Percentiles rank a stretch among this genome's conserved stretches.
phyloP scores from a whole-genome alignment of 2,797 vertebrate species.

The Bradypus variegatus region DNA sequence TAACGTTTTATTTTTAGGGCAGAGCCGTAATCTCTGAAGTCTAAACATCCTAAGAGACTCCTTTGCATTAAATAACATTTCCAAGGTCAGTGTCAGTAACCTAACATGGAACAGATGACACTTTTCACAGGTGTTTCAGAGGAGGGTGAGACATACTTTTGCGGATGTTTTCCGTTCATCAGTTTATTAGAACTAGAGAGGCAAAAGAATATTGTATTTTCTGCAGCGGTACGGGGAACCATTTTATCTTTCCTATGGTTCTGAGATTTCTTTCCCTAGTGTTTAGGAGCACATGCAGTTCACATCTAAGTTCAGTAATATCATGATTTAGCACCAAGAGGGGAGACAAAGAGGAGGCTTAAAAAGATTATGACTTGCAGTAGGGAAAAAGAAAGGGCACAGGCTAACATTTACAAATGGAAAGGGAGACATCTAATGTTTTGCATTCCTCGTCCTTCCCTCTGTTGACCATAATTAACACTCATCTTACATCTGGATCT shows the following conservation, averaged over 20 bases:
- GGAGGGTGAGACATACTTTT: not conserved
- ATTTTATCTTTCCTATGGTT: not conserved
- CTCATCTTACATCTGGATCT: conserved; percentile 23
- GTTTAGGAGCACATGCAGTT: not conserved
- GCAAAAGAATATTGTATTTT: not conserved
- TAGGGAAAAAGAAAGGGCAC: not conserved
- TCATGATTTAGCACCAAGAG: not conserved
- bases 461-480: conserved; percentile 13
- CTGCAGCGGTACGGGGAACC: not conserved
- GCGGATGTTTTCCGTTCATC: not conserved
- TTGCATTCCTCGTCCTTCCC: not conserved
- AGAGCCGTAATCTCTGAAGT: not conserved
- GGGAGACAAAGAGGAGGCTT: not conserved
- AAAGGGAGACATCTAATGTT: not conserved
- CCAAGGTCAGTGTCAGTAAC: not conserved
- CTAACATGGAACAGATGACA: not conserved
- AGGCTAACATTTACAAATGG: not conserved
- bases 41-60: not conserved
- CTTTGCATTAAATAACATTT: conserved; percentile 2
- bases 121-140: not conserved
- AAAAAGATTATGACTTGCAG: conserved; percentile 8
- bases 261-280: not conserved
- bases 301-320: not conserved
- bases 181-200: not conserved
- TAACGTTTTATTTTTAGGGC: not conserved